A percentile compares a stretch with the other conserved stretches of the same genome.
Evolutionary conservation across 2,113 vertebrate species (phyloP).

Genomic region (Lathamus discolor): DNA sequence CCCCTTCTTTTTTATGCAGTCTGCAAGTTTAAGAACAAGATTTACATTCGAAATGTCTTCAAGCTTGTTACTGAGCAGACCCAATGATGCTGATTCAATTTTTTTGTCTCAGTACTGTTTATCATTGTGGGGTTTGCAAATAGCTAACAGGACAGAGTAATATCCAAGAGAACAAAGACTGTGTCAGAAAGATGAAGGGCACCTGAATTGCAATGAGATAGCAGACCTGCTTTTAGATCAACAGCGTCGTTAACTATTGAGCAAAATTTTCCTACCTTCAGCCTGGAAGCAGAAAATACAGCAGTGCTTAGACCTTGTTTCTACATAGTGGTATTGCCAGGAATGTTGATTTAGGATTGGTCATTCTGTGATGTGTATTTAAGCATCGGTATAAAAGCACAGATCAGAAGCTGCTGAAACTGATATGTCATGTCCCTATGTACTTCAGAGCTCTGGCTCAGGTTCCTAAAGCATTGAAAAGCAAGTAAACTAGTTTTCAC

Average conservation of each 20-base stretch:
- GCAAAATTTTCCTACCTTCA: slow-evolving; percentile 5
- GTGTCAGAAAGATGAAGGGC: not conserved
- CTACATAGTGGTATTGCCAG: not conserved
- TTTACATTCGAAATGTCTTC: not conserved
- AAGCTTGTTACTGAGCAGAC: not conserved
- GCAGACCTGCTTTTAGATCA: not conserved
- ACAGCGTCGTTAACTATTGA: not conserved
- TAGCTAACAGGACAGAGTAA: not conserved
- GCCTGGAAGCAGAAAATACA: slow-evolving; percentile 20
- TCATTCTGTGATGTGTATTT: not conserved
- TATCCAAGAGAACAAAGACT: not conserved
- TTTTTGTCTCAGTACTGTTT: not conserved
- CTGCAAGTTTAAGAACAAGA: not conserved
- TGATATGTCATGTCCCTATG: not conserved
- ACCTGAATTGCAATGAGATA: not conserved
- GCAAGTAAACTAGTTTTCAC: not conserved
- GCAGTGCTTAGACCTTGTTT: not conserved
- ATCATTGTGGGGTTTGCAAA: not conserved
- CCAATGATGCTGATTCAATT: not conserved
- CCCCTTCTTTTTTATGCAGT: not conserved
- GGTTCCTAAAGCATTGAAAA: not conserved
- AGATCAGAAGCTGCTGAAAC: not conserved
- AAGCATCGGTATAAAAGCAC: not conserved
- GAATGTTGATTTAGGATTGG: not conserved
- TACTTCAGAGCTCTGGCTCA: not conserved